Conservation (phyloP, 2,113 vertebrate genomes). For the Diphyllodes magnificus region DNA sequence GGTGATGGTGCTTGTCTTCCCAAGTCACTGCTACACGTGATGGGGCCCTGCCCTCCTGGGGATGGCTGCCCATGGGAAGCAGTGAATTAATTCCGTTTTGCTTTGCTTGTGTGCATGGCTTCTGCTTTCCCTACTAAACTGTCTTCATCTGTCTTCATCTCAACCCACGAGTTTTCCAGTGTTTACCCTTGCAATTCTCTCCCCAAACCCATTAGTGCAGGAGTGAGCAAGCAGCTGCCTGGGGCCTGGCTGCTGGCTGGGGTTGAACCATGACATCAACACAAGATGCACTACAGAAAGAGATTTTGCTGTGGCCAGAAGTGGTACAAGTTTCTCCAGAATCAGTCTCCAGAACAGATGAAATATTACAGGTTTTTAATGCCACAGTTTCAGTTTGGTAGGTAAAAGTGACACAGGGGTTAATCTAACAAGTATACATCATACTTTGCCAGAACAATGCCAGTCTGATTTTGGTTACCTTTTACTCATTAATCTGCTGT, state of each 20-base stretch:
- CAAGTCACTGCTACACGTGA: background rate
- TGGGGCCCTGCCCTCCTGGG: no score
- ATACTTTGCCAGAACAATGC: background rate
- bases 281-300: background rate
- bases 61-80: background rate
- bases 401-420: background rate
- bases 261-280: fast-evolving
- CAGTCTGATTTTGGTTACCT: background rate
- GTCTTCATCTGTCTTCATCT: no score
- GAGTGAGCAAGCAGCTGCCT: background rate
- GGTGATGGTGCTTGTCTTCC: background rate
- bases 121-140: background rate
- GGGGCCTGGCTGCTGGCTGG: background rate
- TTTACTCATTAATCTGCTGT: background rate
- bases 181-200: background rate
- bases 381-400: background rate
- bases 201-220: fast-evolving
- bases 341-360: background rate
- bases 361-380: background rate
- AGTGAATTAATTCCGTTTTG: background rate
- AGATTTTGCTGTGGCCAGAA: background rate
- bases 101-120: background rate
- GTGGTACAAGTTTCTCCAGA: background rate
- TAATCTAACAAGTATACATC: background rate
- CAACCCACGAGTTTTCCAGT: no score